Conservation (phyloP, 1,140 invertebrate species). For the Magallana gigas region DNA sequence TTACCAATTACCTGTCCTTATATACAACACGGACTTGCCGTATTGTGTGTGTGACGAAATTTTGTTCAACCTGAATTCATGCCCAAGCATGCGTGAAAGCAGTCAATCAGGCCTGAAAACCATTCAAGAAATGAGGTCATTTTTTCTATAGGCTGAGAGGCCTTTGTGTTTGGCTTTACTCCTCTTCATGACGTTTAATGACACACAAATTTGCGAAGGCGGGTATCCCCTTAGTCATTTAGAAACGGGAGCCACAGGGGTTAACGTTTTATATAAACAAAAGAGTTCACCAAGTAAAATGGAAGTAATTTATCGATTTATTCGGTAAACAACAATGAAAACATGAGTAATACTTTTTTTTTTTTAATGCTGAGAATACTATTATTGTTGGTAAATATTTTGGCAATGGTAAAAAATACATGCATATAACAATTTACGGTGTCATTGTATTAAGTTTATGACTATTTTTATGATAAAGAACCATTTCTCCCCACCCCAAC, state of each 20-base stretch:
- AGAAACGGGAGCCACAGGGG: not conserved
- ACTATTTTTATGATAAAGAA: too few species aligned
- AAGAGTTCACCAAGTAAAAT: not conserved
- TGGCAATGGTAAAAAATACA: too few species aligned
- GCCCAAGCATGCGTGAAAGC: constrained; percentile 22
- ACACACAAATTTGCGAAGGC: constrained; percentile 27
- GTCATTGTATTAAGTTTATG: too few species aligned
- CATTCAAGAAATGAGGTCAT: constrained; percentile 22
- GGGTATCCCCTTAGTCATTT: constrained; percentile 14
- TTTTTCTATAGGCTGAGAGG: not conserved
- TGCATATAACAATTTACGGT: too few species aligned
- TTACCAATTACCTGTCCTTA: constrained; percentile 8
- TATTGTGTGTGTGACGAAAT: constrained; percentile 12
- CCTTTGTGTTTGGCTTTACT: constrained; percentile 18
- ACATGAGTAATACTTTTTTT: too few species aligned
- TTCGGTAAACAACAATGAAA: too few species aligned
- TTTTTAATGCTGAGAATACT: too few species aligned
- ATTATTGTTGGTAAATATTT: too few species aligned
- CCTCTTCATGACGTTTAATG: not conserved
- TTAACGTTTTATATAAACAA: not conserved
- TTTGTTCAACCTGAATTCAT: constrained; percentile 31
- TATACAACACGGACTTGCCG: not conserved
- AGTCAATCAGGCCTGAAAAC: constrained; percentile 22
- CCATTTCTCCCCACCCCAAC: too few species aligned
- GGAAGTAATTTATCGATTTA: not conserved